Evolutionary conservation across 2,113 vertebrate species (phyloP), one percentile per base, ranked within the genome.

Genomic region (Petrocephalus zakoni): DNA sequence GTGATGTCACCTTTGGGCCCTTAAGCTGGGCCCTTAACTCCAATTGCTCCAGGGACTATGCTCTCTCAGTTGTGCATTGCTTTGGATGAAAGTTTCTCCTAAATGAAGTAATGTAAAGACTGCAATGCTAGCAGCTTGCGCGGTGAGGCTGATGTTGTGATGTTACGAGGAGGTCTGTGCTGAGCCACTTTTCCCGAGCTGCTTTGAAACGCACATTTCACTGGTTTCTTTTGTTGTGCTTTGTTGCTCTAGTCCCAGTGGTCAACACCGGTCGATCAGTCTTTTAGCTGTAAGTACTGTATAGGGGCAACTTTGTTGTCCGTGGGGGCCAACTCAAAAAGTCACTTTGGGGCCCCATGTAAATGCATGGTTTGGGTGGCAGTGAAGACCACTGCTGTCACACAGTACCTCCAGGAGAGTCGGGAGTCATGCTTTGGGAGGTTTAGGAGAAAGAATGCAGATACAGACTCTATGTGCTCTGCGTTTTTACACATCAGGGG

Each of bases 201-300:
- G 11, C 34, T 19, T 78, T 34, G 25, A 11, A 68, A 37, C 17
- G 13, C 34, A 42, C 34, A 42, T 78, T 78, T 78, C 5, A 15
- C 11, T 17, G 81, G 81, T 22, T 84, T 5, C 8, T 84, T 22
- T 46, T 47, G 19, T 22, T 51, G 8, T 10, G 17, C 81, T 49
- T 46, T n/a, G 8, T n/a, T 47, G 22, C 1, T 49, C 21, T 10
- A 4, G 17, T 51, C 81, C 21, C 81, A n/a, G 11, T n/a, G 25
- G 47, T 9, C 15, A 51, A 5, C 22, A 51, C 42, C 49, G 81
- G 8, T 8, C 9, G 5, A 22, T 9, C 81, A 51, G 46, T 91
- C 90, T 83, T 72, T 87, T 68, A 21, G 53, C 93, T 92, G 90
- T 94, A 94, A 93, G 92, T 29, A 29, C 61, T 11, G 42, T 42